A percentile compares a stretch with the other conserved stretches of the same genome.
phyloP scores from a whole-genome alignment of 1,140 invertebrate genomes.

The Diuraphis noxia region DNA sequence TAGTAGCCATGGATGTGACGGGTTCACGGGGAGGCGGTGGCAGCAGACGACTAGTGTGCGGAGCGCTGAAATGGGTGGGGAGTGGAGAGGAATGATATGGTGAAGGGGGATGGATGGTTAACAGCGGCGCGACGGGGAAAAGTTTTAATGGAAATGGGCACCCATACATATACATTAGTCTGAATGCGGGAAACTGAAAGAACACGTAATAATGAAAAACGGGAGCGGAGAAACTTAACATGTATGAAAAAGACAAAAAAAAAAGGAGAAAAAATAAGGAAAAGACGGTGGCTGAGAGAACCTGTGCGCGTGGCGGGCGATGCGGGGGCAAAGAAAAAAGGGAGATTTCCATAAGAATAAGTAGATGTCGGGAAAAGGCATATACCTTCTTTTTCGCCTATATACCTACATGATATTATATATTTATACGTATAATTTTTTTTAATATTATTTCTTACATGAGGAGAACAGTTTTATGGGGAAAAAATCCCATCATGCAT shows the following conservation, averaged over 20 bases:
- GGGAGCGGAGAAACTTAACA: slow-evolving; percentile 50
- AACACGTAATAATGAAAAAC: slow-evolving; percentile 54
- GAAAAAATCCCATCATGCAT: background rate
- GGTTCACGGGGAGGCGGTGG: background rate
- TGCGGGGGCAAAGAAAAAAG: background rate
- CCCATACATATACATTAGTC: slow-evolving; percentile 54
- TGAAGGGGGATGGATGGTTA: background rate
- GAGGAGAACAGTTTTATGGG: slow-evolving; percentile 15
- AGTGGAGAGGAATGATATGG: too few relatives aligned
- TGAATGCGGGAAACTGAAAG: slow-evolving; percentile 52
- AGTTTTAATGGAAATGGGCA: slow-evolving; percentile 54
- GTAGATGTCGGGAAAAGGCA: slow-evolving; percentile 43
- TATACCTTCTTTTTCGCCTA: slow-evolving; percentile 24
- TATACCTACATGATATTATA: background rate
- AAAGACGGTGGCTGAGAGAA: too few relatives aligned
- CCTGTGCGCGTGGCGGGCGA: background rate
- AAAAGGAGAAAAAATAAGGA: background rate
- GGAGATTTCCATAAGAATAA: slow-evolving; percentile 48
- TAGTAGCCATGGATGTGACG: slow-evolving; percentile 49
- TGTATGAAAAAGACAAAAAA: slow-evolving; percentile 53
- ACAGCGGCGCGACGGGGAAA: slow-evolving; percentile 19
- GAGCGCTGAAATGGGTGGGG: background rate
- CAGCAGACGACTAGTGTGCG: background rate
- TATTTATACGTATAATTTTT: background rate
- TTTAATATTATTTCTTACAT: background rate